These are phyloP conservation scores for Antheraea assamensis DNA, from an alignment of 2,888 invertebrate genomes.

Conservation along the genomic window DNA sequence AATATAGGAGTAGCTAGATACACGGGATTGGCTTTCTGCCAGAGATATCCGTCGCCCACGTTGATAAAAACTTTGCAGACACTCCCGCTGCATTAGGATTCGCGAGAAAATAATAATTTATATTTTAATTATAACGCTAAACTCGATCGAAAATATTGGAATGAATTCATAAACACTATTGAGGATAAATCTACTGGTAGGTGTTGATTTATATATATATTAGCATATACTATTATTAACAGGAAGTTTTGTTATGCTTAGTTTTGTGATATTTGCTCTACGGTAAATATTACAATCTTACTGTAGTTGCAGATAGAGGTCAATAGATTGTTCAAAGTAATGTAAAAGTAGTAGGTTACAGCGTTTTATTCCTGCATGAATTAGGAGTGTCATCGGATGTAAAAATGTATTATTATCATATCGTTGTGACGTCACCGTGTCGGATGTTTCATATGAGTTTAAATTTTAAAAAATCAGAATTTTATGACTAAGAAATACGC, in stretches of 20 bases:
- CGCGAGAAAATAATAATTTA: not conserved
- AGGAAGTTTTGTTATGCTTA: not conserved
- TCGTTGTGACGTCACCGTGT: not conserved
- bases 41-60: slow-evolving; percentile 35
- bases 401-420: not conserved
- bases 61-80: slow-evolving; percentile 39
- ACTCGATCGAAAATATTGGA: not conserved
- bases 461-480: not conserved
- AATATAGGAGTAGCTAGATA: slow-evolving; percentile 18
- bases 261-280: not conserved
- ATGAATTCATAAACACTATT: not conserved
- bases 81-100: slow-evolving; percentile 16
- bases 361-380: not conserved
- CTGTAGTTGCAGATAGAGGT: not conserved
- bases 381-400: not conserved
- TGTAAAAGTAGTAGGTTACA: not conserved
- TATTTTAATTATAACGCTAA: not conserved
- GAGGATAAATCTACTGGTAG: not conserved
- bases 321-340: not conserved
- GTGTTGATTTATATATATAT: not conserved
- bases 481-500: not conserved
- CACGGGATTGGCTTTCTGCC: slow-evolving; percentile 49
- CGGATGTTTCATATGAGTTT: not conserved
- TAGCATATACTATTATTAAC: not conserved
- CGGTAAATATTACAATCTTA: not conserved